These are phyloP conservation scores for Caenorhabditis sp. DNA, from an alignment of 2,888 invertebrate species.

Conservation along the genomic window DNA sequence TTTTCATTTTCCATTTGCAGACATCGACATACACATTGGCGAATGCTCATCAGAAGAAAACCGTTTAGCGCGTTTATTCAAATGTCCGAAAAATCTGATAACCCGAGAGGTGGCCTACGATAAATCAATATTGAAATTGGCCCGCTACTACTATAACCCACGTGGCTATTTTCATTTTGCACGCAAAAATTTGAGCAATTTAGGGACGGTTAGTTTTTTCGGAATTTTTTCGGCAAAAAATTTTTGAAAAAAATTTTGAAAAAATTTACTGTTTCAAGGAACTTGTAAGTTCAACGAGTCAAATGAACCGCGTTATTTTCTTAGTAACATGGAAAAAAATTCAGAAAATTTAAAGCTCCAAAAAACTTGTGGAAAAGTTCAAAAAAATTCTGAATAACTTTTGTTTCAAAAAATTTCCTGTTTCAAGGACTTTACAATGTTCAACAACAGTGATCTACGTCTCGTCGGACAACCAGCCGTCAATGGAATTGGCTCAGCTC, in stretches of 20 bases:
- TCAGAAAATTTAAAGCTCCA: too few relatives aligned
- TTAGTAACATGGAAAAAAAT: too few relatives aligned
- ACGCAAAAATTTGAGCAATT: constrained; percentile 34
- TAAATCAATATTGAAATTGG: constrained; percentile 33
- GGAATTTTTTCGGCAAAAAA: too few relatives aligned
- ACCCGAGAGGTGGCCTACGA: constrained; percentile 42
- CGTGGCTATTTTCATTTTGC: constrained; percentile 39
- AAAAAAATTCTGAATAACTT: too few relatives aligned
- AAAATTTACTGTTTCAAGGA: too few relatives aligned
- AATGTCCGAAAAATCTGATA: constrained; percentile 27
- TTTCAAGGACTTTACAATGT: constrained; percentile 37
- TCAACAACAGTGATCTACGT: constrained; percentile 65
- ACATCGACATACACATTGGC: constrained; percentile 69
- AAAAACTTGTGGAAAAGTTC: too few relatives aligned
- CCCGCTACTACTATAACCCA: constrained; percentile 42
- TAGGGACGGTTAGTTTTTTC: constrained; percentile 17
- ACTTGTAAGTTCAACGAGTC: too few relatives aligned
- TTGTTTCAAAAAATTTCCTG: too few relatives aligned
- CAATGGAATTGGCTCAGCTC: constrained; percentile 68
- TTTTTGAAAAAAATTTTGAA: too few relatives aligned
- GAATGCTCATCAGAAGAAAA: constrained; percentile 62
- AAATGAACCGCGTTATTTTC: too few relatives aligned
- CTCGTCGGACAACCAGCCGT: constrained; percentile 66
- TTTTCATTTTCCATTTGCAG: too few relatives aligned
- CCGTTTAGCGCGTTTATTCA: constrained; percentile 56